phyloP scores from a whole-genome alignment of 2,888 invertebrate genomes.

The Laothoe populi region DNA sequence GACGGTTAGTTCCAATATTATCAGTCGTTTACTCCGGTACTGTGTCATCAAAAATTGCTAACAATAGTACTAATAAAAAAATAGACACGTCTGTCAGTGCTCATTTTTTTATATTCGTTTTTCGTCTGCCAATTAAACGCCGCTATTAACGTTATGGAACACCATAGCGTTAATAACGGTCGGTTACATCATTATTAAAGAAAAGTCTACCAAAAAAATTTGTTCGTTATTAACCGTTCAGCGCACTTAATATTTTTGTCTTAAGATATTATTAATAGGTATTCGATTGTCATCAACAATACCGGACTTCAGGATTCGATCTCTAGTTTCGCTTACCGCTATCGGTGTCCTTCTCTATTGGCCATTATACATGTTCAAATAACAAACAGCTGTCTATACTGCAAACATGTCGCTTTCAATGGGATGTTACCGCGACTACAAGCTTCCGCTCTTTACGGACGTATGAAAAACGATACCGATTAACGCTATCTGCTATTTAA shows the following conservation, averaged over 20 bases:
- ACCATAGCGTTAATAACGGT: no score
- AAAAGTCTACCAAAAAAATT: no score
- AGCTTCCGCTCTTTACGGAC: constrained; percentile 7
- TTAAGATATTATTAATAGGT: neutral
- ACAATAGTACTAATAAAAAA: neutral
- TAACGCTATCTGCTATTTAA: constrained; percentile 11
- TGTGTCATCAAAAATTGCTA: neutral
- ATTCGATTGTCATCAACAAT: constrained; percentile 11
- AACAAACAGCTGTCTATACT: constrained; percentile 8
- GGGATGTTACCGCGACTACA: neutral
- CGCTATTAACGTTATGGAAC: no score
- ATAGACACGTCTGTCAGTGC: no score
- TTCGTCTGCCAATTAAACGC: no score
- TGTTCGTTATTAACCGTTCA: no score
- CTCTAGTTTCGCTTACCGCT: constrained; percentile 16
- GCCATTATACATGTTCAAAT: constrained; percentile 9
- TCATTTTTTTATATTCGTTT: no score
- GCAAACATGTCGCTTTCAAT: constrained; percentile 3
- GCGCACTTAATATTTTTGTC: no score
- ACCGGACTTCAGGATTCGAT: neutral
- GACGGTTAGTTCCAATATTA: no score
- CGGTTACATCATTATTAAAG: no score
- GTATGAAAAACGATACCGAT: constrained; percentile 8
- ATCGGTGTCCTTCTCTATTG: constrained; percentile 11
- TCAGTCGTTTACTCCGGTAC: no score